phyloP scores from a whole-genome alignment of 1,140 invertebrate species.

The Drosophila dunni region DNA sequence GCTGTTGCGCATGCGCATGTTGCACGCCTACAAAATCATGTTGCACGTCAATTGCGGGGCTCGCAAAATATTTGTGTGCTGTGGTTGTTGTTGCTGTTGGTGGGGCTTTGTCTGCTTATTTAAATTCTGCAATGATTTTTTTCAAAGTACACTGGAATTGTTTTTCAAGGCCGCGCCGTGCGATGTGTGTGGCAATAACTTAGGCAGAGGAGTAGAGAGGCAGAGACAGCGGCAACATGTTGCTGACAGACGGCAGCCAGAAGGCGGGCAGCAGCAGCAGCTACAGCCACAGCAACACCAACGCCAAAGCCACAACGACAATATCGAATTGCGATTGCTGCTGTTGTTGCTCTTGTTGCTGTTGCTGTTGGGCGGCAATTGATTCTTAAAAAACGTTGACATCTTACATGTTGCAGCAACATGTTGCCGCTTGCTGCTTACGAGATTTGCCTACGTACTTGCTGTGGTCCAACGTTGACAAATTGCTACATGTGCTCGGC shows the following conservation, averaged over 20 bases:
- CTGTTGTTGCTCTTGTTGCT: constrained; percentile 22
- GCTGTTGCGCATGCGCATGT: constrained; percentile 83
- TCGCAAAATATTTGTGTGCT: constrained; percentile 62
- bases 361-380: constrained; percentile 65
- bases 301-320: constrained; percentile 44
- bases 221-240: constrained; percentile 32
- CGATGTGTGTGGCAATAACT: constrained; percentile 68
- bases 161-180: constrained; percentile 64
- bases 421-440: constrained; percentile 62
- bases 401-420: constrained; percentile 73
- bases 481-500: constrained; percentile 67
- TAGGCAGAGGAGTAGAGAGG: constrained; percentile 2
- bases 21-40: constrained; percentile 85
- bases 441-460: constrained; percentile 48
- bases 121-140: constrained; percentile 79
- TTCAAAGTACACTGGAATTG: constrained; percentile 62
- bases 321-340: constrained; percentile 68
- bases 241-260: constrained; percentile 76
- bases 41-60: constrained; percentile 81
- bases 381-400: constrained; percentile 79
- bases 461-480: constrained; percentile 61
- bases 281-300: constrained; percentile 40
- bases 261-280: constrained; percentile 56
- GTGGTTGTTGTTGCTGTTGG: constrained; percentile 10
- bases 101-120: constrained; percentile 60